Evolutionary conservation across 1,140 invertebrate genomes (phyloP).

Genomic region (Drosophila murphyi): DNA sequence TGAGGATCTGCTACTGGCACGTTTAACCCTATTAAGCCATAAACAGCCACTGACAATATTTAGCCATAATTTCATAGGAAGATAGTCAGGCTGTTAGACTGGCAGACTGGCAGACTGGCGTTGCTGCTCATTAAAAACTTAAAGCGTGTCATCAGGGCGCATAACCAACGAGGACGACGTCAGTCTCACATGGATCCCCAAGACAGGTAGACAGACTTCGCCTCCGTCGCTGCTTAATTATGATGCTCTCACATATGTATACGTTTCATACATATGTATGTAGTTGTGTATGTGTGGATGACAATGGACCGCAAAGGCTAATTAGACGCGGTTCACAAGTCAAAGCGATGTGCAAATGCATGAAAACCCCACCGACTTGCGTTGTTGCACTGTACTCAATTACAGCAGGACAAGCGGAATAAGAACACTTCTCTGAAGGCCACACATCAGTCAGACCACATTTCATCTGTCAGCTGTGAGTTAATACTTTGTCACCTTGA

Average conservation of each 20-base stretch:
- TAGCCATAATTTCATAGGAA: conserved; percentile 54
- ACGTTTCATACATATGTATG: conserved; percentile 28
- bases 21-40: conserved; percentile 65
- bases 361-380: conserved; percentile 28
- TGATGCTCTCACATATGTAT: conserved; percentile 17
- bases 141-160: conserved; percentile 63
- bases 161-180: conserved; percentile 53
- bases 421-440: conserved; percentile 12
- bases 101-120: conserved; percentile 10
- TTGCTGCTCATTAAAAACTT: conserved; percentile 72
- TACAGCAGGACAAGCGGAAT: conserved; percentile 23
- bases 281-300: not conserved
- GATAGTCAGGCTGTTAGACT: not conserved
- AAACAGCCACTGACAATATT: conserved; percentile 59
- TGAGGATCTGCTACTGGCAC: conserved; percentile 1
- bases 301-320: conserved; percentile 62
- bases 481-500: not conserved
- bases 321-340: conserved; percentile 67
- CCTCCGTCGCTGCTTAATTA: conserved; percentile 32
- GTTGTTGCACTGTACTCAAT: conserved; percentile 30
- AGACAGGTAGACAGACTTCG: conserved; percentile 16
- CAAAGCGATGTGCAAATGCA: conserved; percentile 51
- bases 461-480: not conserved
- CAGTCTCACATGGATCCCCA: conserved; percentile 20
- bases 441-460: conserved; percentile 2